These are phyloP conservation scores for Hylaeus anthracinus DNA, from an alignment of 1,140 invertebrate species.

Conservation along the genomic window DNA sequence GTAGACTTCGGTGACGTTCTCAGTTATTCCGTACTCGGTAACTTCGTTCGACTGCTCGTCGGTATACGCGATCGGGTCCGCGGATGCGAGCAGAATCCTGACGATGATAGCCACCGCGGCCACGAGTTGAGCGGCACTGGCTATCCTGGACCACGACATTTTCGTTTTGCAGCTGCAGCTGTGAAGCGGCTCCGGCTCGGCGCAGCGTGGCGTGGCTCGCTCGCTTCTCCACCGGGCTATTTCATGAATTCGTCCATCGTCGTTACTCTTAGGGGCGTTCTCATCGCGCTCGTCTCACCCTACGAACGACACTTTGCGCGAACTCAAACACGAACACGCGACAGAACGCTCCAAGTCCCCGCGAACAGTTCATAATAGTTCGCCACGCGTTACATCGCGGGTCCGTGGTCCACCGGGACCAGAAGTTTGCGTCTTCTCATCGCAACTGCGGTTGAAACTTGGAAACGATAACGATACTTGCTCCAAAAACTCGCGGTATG, in stretches of 20 bases:
- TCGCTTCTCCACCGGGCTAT: slow-evolving; percentile 40
- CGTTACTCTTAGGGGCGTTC: slow-evolving; percentile 20
- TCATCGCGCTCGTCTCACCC: slow-evolving; percentile 36
- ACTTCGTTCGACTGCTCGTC: slow-evolving; percentile 56
- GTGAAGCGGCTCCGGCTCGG: slow-evolving; percentile 35
- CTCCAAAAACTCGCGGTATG: no score
- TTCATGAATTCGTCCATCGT: slow-evolving; percentile 64
- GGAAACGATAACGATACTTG: no score
- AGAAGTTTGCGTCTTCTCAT: slow-evolving; percentile 31
- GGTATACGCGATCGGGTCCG: slow-evolving; percentile 51
- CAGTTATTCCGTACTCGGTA: slow-evolving; percentile 37
- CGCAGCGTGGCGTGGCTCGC: slow-evolving; percentile 26
- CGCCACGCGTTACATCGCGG: slow-evolving; percentile 2
- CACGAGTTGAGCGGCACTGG: slow-evolving; percentile 66
- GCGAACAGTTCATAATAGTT: slow-evolving; percentile 33
- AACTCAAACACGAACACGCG: not conserved
- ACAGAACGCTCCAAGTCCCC: not conserved
- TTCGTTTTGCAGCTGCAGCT: slow-evolving; percentile 55
- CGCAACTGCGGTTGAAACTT: not conserved
- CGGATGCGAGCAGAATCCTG: slow-evolving; percentile 61
- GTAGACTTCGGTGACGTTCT: slow-evolving; percentile 68
- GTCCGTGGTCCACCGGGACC: slow-evolving; percentile 35
- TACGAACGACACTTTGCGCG: slow-evolving; percentile 7
- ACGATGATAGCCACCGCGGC: slow-evolving; percentile 66
- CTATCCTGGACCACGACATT: slow-evolving; percentile 72